phyloP scores from a whole-genome alignment of 2,797 vertebrate species.

The Hafferia zeledoni region DNA sequence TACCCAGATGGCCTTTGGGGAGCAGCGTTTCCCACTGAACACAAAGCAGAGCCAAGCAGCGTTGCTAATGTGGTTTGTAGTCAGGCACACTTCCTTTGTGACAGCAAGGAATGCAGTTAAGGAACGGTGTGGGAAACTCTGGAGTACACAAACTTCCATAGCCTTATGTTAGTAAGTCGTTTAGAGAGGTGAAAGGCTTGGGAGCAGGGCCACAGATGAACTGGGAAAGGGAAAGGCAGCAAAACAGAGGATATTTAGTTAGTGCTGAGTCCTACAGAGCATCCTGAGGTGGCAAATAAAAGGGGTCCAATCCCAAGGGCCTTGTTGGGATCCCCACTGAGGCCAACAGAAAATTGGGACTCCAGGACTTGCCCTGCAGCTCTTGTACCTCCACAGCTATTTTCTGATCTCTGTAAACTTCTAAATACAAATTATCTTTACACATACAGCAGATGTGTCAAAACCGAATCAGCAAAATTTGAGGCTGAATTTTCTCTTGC shows the following conservation, averaged over 20 bases:
- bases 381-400: not conserved
- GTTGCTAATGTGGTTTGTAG: slow-evolving; percentile 79
- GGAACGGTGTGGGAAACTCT: slow-evolving; percentile 82
- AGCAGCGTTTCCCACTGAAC: slow-evolving; percentile 68
- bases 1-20: slow-evolving; percentile 80
- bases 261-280: not conserved
- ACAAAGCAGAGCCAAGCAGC: slow-evolving; percentile 75
- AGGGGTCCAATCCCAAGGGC: not conserved
- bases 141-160: slow-evolving; percentile 63
- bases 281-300: not conserved
- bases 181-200: not conserved
- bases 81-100: slow-evolving; percentile 87
- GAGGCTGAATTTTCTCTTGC: not conserved
- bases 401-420: not conserved
- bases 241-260: not conserved
- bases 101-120: slow-evolving; percentile 64
- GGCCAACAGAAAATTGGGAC: not conserved
- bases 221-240: not conserved
- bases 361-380: not conserved
- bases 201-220: not conserved
- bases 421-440: not conserved
- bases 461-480: not conserved
- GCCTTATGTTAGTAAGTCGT: not conserved
- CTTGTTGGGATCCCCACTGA: not conserved
- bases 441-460: rapidly evolving